Percentiles rank a stretch among this genome's conserved stretches.
Evolutionary conservation across 2,888 invertebrate species (phyloP).

Genomic region (Apodemia zela): DNA sequence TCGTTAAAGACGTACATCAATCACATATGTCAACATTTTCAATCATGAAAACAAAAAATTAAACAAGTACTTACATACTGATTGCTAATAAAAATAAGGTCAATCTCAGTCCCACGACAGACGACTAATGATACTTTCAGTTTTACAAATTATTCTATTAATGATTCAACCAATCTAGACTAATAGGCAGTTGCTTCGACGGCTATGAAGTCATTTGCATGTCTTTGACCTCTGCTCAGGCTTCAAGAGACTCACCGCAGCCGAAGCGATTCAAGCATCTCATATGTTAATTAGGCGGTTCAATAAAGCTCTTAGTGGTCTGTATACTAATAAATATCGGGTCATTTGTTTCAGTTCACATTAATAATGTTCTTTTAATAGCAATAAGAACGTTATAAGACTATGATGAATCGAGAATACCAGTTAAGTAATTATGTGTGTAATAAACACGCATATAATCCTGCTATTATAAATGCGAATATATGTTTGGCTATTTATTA

Average conservation of each 20-base stretch:
- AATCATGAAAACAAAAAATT: too few relatives aligned
- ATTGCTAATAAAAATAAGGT: too few relatives aligned
- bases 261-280: conserved; percentile 3
- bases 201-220: conserved; percentile 56
- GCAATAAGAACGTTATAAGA: not conserved
- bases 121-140: conserved; percentile 12
- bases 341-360: conserved; percentile 16
- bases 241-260: conserved; percentile 22
- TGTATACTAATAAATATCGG: conserved; percentile 20
- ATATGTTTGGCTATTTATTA: too few relatives aligned
- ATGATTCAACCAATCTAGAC: conserved; percentile 39
- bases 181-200: conserved; percentile 36
- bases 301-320: conserved; percentile 18
- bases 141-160: conserved; percentile 29
- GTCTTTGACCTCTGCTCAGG: conserved; percentile 42
- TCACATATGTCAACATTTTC: too few relatives aligned
- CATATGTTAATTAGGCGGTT: conserved; percentile 17
- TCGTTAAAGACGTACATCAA: too few relatives aligned
- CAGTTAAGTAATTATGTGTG: not conserved
- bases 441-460: not conserved
- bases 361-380: conserved; percentile 9
- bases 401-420: not conserved
- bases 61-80: too few relatives aligned
- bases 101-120: too few relatives aligned
- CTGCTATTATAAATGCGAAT: too few relatives aligned